Evolutionary conservation across 2,113 vertebrate species (phyloP), one percentile per base, ranked within the genome.

Genomic region (Rhinolophus ferrumequinum): DNA sequence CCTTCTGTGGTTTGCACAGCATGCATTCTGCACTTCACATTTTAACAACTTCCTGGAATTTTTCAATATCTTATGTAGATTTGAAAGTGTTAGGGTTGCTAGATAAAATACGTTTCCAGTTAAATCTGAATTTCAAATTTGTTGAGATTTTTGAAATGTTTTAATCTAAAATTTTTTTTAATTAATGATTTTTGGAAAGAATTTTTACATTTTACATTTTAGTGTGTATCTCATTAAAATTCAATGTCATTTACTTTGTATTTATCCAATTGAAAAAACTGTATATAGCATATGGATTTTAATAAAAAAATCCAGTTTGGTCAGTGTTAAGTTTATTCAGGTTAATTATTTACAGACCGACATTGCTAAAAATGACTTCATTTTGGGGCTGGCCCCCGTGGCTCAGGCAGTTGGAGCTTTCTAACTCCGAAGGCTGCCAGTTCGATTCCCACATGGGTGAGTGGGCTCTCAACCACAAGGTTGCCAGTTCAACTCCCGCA

Each of bases 31-130:
- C 16, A 4, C 38, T 18, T 35, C n/a, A 24, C 24, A 21, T 79
- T 94, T 85, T 77, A 77, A 91, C 33, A 83, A 89, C 82, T 94
- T 97, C 69, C 93, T 89, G 70, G 69, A 88, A 54, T 70, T 88
- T 84, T 73, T 75, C 18, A 94, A 69, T 47, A 79, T 95, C 83
- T 70, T 66, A 14, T 91, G 52, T 81, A 28, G 33, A 81, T 75
- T 95, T 41, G 35, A 35, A 89, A n/a, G n/a, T 47, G 2, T 67
- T 73, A 8, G 8, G 5, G 5, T 67, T 85, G 35, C 15, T 87
- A 24, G 35, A 13, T 81, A 67, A 88, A 92, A 41, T 56, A 14
- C 84, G 60, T 90, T 44, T n/a, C 13, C 50, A 69, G 33, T 92
- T 54, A 73, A 91, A 75, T 47, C 72, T 85, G 38, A 76, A 91